Percentiles rank a stretch among this genome's conserved stretches.
Evolutionary conservation across 2,888 invertebrate species (phyloP).

Genomic region (Vanessa cardui): DNA sequence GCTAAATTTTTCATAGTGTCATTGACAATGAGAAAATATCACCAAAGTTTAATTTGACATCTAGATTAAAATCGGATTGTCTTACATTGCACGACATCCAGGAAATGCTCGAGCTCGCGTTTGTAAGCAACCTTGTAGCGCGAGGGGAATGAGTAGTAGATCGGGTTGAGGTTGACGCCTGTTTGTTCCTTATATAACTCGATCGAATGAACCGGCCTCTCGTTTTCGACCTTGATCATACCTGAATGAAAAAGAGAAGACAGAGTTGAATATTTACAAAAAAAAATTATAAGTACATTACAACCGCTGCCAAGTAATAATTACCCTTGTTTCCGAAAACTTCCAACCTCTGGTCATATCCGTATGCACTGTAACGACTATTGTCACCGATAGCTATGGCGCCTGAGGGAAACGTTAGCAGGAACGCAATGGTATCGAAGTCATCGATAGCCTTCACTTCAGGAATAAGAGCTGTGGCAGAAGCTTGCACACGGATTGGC

Average conservation of each 20-base stretch:
- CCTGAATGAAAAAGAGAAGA: conserved; percentile 47
- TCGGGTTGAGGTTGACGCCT: conserved; percentile 72
- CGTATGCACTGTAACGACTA: conserved; percentile 84
- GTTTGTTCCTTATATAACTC: conserved; percentile 64
- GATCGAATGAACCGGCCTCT: conserved; percentile 75
- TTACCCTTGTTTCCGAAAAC: conserved; percentile 82
- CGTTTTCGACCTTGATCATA: conserved; percentile 80
- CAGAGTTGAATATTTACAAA: background rate
- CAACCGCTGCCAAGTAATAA: background rate
- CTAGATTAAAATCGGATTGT: conserved; percentile 2
- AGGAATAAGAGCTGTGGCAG: conserved; percentile 81
- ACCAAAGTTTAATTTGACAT: no score
- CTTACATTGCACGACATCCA: conserved; percentile 80
- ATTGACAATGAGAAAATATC: no score
- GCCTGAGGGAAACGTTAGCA: conserved; percentile 85
- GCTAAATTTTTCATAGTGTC: no score
- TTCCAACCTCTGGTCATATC: conserved; percentile 87
- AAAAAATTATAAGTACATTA: no score
- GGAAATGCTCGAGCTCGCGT: conserved; percentile 83
- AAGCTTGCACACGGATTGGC: conserved; percentile 81
- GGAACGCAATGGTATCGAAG: conserved; percentile 84
- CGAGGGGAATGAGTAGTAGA: conserved; percentile 84
- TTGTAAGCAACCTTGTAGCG: conserved; percentile 80
- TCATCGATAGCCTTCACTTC: conserved; percentile 84
- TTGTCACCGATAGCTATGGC: conserved; percentile 85